phyloP scores from a whole-genome alignment of 2,888 invertebrate genomes.

The Barypeithes pellucidus region DNA sequence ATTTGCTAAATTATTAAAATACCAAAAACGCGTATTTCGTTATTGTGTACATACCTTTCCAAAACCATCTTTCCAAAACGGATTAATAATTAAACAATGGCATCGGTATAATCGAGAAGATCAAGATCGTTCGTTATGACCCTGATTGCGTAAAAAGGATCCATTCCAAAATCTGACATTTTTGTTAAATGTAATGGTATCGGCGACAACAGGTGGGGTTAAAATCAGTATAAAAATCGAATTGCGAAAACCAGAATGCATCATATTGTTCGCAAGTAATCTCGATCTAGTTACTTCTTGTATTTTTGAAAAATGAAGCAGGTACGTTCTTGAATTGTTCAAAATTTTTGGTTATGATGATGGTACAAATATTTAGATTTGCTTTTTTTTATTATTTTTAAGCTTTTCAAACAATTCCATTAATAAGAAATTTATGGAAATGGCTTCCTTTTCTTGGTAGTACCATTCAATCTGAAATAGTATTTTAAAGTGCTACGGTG shows the following conservation, averaged over 20 bases:
- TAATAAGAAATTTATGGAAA: background rate
- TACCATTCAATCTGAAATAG: no score
- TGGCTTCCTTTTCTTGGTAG: no score
- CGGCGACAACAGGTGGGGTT: conserved; percentile 10
- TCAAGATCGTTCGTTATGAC: conserved; percentile 21
- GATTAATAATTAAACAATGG: conserved; percentile 4
- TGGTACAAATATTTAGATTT: background rate
- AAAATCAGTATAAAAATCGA: conserved; percentile 7
- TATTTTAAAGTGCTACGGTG: no score
- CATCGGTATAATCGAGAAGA: conserved; percentile 67
- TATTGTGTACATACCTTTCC: background rate
- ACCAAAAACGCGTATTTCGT: background rate
- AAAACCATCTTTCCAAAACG: background rate
- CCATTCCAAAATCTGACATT: conserved; percentile 28
- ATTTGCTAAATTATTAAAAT: background rate
- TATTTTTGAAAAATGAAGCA: conserved; percentile 17
- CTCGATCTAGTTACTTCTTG: background rate
- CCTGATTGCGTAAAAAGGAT: background rate
- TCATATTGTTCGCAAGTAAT: conserved; percentile 10
- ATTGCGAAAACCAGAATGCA: background rate
- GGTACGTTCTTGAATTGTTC: conserved; percentile 6
- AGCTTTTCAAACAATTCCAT: no score
- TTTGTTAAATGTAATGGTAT: conserved; percentile 3
- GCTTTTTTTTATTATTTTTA: background rate
- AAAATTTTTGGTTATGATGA: background rate